phyloP scores from a whole-genome alignment of 2,797 vertebrate species.

The Myotis planiceps region DNA sequence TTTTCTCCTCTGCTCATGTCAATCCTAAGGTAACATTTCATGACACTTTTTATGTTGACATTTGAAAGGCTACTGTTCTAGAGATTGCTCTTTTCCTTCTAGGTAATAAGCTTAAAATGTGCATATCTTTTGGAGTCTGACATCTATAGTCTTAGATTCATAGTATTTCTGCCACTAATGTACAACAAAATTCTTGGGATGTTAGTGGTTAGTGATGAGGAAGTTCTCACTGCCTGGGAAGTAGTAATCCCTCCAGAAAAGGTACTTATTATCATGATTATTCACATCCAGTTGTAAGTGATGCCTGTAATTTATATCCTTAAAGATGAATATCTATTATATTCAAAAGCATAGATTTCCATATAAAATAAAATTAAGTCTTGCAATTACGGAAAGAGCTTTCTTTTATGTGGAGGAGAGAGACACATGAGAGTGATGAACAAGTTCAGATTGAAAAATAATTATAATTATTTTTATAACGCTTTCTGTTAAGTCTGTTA shows the following conservation, averaged over 20 bases:
- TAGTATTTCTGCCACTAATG: not conserved
- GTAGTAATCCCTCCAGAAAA: not conserved
- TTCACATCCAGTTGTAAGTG: not conserved
- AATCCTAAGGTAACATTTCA: not conserved
- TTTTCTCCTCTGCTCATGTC: not conserved
- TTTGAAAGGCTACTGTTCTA: not conserved
- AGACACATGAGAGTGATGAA: slow-evolving; percentile 67
- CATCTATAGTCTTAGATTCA: not conserved
- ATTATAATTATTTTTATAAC: not conserved
- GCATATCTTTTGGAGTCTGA: not conserved
- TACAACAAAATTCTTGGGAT: not conserved
- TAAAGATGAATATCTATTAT: not conserved
- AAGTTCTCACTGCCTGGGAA: not conserved
- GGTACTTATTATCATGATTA: not conserved
- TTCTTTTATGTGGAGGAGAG: slow-evolving; percentile 52
- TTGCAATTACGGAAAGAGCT: slow-evolving; percentile 72
- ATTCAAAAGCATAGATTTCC: not conserved
- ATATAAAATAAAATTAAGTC: slow-evolving; percentile 17
- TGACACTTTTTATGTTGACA: slow-evolving; percentile 17
- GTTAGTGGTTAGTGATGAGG: not conserved
- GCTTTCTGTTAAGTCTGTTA: not conserved
- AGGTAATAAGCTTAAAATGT: not conserved
- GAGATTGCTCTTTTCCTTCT: not conserved
- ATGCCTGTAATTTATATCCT: not conserved
- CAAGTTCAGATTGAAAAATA: slow-evolving; percentile 55